Evolutionary conservation across 2,888 invertebrate species (phyloP), one percentile per base, ranked within the genome.

Genomic region (Onchidella celtica): DNA sequence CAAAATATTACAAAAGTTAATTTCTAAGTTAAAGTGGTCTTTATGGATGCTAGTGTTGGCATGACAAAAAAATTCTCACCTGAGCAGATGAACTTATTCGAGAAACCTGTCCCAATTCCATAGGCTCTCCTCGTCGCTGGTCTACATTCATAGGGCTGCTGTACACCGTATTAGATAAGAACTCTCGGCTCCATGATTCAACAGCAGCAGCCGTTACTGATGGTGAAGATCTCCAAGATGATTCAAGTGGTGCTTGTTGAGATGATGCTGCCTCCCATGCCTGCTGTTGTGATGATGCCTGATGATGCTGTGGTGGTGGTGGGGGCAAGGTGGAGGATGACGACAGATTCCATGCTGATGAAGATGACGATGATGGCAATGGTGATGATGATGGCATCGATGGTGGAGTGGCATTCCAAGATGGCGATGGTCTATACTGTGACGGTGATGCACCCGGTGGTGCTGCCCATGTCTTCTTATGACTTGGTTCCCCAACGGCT

Each of bases 151-250:
- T 6, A 21, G 40, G 6, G 11, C n/a, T 29, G 24, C 38, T 40
- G 17, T 24, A 61, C 32, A 38, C 55, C 0, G 66, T 9, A 40
- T 61, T 66, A 2, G 79, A 59, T 4, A 66, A 73, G 36, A 47
- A 79, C 47, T 73, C 79, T 57, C 66, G 73, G 55, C 79, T 79
- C 79, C 79, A 79, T 1, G 73, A 73, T 29, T 79, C 79, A 32
- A 72, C n/a, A 21, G 65, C 55, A 24, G 66, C 47, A 0, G 34
- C 68, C 40, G 72, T 24, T 17, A 55, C 65, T 21, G 73, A 79
- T 9, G 65, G 24, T 47, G 78, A 40, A 6, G 63, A 70, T 21
- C 77, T 68, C 77, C 77, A 77, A 14, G 77, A 1, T 3, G 73
- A 21, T 17, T 79, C 79, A 29, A 36, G 63, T 1, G 57, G 2